Evolutionary conservation across 2,797 vertebrate species (phyloP), one percentile per base, ranked within the genome.

Genomic region (Cygnus olor): DNA sequence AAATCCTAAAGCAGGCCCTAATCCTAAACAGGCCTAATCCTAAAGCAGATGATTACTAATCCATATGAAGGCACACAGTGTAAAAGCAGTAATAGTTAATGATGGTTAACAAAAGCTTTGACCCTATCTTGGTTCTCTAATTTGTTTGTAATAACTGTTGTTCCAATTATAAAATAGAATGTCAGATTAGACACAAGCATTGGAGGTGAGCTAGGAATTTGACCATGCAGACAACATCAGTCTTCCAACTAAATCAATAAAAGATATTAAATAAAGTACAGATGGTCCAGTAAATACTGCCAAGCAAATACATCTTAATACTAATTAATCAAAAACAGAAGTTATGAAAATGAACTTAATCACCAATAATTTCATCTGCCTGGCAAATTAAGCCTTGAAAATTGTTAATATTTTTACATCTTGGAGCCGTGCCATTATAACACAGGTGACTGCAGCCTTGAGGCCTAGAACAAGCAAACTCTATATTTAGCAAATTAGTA

Each of bases 241-340:
- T 70, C 68, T 82, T 80, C 42, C 32, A 84, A 70, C 22, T 66
- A 85, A 92, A 93, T 51, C 12, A 64, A 1, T 85, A 38, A 87
- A 93, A 93, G 13, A 49, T 60, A 73, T 85, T 47, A 28, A 53
- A 22, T 87, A 66, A 82, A 82, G 51, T 79, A 87, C 19, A 65
- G 63, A 82, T 73, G 68, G 68, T 85, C 60, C 87, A 40, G 63
- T 64, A 90, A 93, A 92, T 63, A 54, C 66, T 82, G 60, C 36
- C 36, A 74, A 85, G n/a, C 6, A 82, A 94, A 85, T 64, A 25
- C 1, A 0, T 53, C 56, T 79, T 89, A 57, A 47, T 56, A 71
- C 57, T 80, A 80, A 94, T 80, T 89, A 93, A 82, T 89, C 42
- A 77, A 94, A 93, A 73, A 1, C 45, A 92, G 71, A 93, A 89